Evolutionary conservation across 2,797 vertebrate species (phyloP).

Genomic region (Pyrocephalus nanus): DNA sequence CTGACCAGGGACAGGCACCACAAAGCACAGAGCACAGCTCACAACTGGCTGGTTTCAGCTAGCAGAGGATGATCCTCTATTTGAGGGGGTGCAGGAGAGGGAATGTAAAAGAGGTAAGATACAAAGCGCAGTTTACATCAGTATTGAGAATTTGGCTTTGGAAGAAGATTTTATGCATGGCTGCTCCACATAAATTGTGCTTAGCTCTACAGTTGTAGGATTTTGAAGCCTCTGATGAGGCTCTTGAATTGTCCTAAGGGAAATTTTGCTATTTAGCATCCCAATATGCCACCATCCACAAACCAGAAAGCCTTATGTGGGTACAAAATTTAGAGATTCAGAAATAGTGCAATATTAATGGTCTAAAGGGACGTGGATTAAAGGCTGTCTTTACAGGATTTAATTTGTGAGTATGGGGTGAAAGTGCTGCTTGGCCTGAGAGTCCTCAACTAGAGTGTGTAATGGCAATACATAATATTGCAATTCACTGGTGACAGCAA

Average conservation of each 20-base stretch:
- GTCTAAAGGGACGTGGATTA: background rate
- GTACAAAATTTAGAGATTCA: background rate
- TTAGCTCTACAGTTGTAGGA: background rate
- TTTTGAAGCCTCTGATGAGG: background rate
- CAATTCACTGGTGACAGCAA: background rate
- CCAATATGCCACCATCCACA: background rate
- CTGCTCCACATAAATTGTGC: background rate
- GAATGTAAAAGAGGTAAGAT: background rate
- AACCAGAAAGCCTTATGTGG: background rate
- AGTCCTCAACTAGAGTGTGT: background rate
- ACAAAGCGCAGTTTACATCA: background rate
- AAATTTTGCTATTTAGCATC: background rate
- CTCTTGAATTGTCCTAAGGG: background rate
- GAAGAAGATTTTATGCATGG: conserved; percentile 26
- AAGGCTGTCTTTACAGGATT: background rate
- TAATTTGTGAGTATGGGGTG: background rate
- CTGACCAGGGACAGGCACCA: background rate
- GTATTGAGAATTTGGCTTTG: background rate
- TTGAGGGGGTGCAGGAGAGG: background rate
- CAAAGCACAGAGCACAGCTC: background rate
- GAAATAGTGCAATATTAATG: background rate
- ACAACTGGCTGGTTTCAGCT: background rate
- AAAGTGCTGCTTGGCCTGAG: background rate
- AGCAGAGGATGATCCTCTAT: background rate
- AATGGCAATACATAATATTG: background rate